A percentile compares a stretch with the other conserved stretches of the same genome.
These are phyloP conservation scores for Molossus alvarezi DNA, from an alignment of 2,797 vertebrate genomes.

Conservation along the genomic window DNA sequence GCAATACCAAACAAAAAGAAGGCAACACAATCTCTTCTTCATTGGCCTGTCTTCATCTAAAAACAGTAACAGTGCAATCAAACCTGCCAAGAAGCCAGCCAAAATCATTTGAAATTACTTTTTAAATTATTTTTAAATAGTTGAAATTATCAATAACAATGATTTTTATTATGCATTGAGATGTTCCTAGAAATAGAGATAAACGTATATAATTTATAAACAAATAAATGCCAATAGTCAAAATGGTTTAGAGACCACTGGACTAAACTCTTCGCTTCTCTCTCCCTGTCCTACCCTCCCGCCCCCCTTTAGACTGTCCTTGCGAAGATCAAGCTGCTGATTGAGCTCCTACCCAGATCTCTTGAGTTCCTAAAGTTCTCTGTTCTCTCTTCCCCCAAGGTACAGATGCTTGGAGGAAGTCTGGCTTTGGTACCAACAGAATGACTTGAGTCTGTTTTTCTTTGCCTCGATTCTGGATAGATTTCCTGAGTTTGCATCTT, in stretches of 20 bases:
- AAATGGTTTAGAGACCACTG: not conserved
- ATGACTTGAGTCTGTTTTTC: not conserved
- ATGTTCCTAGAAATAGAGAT: not conserved
- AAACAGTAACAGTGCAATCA: constrained; percentile 43
- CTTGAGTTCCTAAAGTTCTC: constrained; percentile 29
- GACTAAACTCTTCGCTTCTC: not conserved
- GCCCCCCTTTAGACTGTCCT: not conserved
- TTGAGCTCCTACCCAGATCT: constrained; percentile 12
- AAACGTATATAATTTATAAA: not conserved
- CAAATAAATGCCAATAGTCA: not conserved
- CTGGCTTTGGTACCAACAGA: not conserved
- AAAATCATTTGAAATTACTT: constrained; percentile 66
- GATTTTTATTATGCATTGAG: not conserved
- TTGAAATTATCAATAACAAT: constrained; percentile 40
- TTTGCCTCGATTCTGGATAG: constrained; percentile 42
- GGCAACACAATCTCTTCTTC: constrained; percentile 13
- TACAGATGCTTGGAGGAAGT: not conserved
- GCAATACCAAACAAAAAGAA: constrained; percentile 46
- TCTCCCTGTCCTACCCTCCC: not conserved
- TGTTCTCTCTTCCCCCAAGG: not conserved
- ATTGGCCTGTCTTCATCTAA: constrained; percentile 36
- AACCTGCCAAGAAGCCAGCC: constrained; percentile 8
- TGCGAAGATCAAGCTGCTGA: not conserved
- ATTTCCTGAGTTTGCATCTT: constrained; percentile 6
- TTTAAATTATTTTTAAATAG: constrained; percentile 52